A percentile compares a stretch with the other conserved stretches of the same genome.
Evolutionary conservation across 2,797 vertebrate species (phyloP).

Genomic region (Phyllotis vaccarum): DNA sequence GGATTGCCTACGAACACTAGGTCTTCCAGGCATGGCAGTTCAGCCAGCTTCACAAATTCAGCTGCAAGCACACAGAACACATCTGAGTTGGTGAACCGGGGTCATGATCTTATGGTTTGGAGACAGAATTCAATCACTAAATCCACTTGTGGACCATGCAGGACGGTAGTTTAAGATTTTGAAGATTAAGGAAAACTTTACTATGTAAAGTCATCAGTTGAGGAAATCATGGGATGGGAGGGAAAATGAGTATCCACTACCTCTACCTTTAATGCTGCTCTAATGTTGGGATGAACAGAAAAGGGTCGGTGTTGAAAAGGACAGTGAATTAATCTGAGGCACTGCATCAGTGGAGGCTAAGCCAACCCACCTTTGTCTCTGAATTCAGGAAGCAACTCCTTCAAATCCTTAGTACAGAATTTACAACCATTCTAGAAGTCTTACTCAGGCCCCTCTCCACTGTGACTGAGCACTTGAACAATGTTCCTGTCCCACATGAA

Average conservation of each 20-base stretch:
- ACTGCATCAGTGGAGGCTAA: neutral
- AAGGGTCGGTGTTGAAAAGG: conserved; percentile 10
- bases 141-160: neutral
- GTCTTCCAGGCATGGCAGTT: conserved; percentile 93
- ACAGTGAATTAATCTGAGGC: neutral
- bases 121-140: neutral
- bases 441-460: neutral
- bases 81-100: neutral
- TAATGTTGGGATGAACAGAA: neutral
- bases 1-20: conserved; percentile 98
- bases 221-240: conserved; percentile 9
- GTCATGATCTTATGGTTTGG: neutral
- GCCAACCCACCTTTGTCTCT: neutral
- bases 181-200: conserved; percentile 36
- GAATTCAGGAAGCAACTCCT: conserved; percentile 39
- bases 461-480: neutral
- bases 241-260: neutral
- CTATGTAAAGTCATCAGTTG: conserved; percentile 18
- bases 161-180: conserved; percentile 39
- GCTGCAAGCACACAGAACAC: conserved; percentile 87
- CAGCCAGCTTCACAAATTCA: conserved; percentile 95
- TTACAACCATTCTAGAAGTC: conserved; percentile 17
- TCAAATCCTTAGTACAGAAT: conserved; percentile 23
- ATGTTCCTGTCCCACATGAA: neutral
- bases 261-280: conserved; percentile 8